Base-by-base conservation (phyloP, 2,888 invertebrate species). In the Tiliacea aurago region DNA sequence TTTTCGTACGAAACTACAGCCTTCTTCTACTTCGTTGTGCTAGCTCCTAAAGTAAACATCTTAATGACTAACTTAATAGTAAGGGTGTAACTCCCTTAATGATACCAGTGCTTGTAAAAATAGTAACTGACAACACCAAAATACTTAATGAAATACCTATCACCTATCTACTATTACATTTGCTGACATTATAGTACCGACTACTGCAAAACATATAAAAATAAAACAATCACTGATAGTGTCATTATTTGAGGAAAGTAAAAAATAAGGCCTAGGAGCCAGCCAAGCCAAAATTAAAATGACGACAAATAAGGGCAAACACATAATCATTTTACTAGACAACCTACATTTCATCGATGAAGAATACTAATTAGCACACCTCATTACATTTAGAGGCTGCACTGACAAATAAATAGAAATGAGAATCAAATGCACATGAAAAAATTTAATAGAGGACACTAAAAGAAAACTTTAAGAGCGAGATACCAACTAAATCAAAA, bases 1-100 rank as follows among this genome's bases (percentile, higher is more conserved):
- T 33, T 11, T 41, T 9, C 45, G n/a, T 45, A n/a, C 59, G 4
- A 75, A 61, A 73, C 23, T 73, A 23, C 51, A 76, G 47, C 73
- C 73, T 33, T 53, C 59, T 6, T 61, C 75, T 20, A 61, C 73
- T n/a, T 79, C 75, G 18, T 41, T 76, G n/a, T 76, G 75, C 53
- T 76, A 79, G 45, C 18, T 20, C 5, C n/a, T n/a, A 11, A 28
- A 47, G 18, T 23, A 53, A 53, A 53, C 33, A 53, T 45, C 0
- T 45, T 4, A 53, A n/a, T 18, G 13, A 33, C 5, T 15, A 15
- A 37, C 20, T 3, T 20, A 13, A n/a, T 33, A 51, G 5, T 18
- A 41, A 49, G 15, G 37, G 3, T 53, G 18, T 10, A 7, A 49
- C 4, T 13, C 13, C 23, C 37, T 45, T n/a, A 37, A 0, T 45